Conservation (phyloP, 1,140 invertebrate species). For the Sinonovacula constricta region DNA sequence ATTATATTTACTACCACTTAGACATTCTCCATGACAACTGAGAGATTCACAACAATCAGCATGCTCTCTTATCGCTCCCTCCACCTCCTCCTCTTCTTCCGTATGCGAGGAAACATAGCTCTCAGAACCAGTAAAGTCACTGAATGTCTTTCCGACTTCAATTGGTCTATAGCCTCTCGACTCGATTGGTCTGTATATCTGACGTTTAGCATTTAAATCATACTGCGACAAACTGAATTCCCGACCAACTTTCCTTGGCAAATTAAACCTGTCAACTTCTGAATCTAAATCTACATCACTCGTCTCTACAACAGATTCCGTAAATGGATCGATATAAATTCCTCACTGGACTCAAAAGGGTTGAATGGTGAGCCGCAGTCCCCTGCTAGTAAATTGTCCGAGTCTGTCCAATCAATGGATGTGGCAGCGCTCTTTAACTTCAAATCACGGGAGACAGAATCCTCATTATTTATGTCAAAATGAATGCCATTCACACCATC, state of each 20-base stretch:
- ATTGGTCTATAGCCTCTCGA: background rate
- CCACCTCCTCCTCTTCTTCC: background rate
- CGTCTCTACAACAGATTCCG: background rate
- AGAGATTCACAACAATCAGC: background rate
- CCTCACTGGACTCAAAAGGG: background rate
- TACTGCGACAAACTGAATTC: constrained; percentile 40
- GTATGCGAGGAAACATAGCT: background rate
- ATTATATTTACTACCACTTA: background rate
- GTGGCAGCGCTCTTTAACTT: too few species aligned
- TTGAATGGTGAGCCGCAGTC: too few species aligned
- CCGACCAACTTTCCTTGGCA: background rate
- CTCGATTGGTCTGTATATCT: background rate
- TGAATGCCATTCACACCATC: too few species aligned
- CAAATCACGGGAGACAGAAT: too few species aligned
- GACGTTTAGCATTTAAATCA: constrained; percentile 16
- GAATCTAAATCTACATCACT: background rate
- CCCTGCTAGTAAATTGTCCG: too few species aligned
- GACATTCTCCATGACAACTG: background rate
- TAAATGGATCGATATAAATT: constrained; percentile 23
- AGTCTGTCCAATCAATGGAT: too few species aligned
- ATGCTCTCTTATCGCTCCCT: background rate
- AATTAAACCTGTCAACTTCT: constrained; percentile 24
- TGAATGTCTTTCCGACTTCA: background rate
- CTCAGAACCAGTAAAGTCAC: too few species aligned
- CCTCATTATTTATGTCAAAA: too few species aligned